phyloP scores from a whole-genome alignment of 2,888 invertebrate genomes.

The Standfussiana lucernea region DNA sequence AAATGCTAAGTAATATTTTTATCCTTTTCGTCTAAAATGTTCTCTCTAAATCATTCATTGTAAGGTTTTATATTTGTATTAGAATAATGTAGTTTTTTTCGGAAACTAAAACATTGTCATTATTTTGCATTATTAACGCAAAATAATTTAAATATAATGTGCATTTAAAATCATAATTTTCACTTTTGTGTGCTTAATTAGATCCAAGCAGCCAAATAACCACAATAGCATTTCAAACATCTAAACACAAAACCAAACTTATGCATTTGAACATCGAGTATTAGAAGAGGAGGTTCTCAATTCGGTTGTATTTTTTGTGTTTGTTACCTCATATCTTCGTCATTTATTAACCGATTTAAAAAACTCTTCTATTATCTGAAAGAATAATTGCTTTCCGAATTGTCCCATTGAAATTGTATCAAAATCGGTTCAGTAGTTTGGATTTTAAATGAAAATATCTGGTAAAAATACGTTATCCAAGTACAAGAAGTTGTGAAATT shows the following conservation, averaged over 20 bases:
- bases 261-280: background rate
- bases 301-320: too few relatives aligned
- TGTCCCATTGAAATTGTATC: too few relatives aligned
- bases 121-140: too few relatives aligned
- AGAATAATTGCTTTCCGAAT: too few relatives aligned
- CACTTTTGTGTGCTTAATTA: background rate
- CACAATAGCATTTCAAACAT: background rate
- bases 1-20: slow-evolving; percentile 23
- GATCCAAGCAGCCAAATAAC: background rate
- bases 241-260: background rate
- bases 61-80: background rate
- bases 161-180: background rate
- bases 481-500: too few relatives aligned
- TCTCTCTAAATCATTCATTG: background rate
- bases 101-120: background rate
- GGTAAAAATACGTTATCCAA: too few relatives aligned
- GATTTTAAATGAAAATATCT: too few relatives aligned
- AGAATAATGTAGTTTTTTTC: background rate
- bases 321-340: too few relatives aligned
- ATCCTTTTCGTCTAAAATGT: background rate
- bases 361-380: too few relatives aligned
- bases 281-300: too few relatives aligned
- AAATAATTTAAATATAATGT: background rate
- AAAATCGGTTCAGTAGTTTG: too few relatives aligned
- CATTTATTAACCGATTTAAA: too few relatives aligned